Conservation (phyloP, 2,113 vertebrate genomes). For the Formicarius rufipectus region DNA sequence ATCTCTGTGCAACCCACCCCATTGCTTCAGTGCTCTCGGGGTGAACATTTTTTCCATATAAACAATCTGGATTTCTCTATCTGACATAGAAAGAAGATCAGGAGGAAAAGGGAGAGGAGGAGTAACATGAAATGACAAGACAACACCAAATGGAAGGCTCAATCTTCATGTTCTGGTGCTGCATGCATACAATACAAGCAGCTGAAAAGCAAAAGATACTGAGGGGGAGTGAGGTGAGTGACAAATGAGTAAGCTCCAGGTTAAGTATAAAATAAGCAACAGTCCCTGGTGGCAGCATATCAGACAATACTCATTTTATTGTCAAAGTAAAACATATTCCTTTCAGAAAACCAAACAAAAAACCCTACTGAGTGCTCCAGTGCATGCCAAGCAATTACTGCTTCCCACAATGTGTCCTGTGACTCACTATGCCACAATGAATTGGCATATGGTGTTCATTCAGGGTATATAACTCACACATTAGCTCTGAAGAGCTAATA, state of each 20-base stretch:
- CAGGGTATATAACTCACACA: constrained; percentile 29
- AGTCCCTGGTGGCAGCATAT: neutral
- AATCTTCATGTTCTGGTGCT: neutral
- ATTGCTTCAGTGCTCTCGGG: neutral
- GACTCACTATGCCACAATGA: constrained; percentile 39
- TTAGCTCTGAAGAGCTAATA: constrained; percentile 1
- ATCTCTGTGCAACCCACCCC: neutral
- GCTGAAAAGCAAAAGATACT: neutral
- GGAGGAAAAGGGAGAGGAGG: neutral
- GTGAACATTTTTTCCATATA: neutral
- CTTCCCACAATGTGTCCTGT: neutral
- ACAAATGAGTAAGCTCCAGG: neutral
- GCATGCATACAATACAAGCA: neutral
- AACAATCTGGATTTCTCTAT: neutral
- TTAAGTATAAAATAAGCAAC: constrained; percentile 19
- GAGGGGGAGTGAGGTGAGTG: neutral
- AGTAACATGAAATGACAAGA: neutral
- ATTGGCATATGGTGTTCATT: constrained; percentile 33
- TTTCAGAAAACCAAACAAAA: constrained; percentile 33
- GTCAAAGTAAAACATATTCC: constrained; percentile 13
- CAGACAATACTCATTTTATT: neutral
- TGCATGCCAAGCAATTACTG: constrained; percentile 27
- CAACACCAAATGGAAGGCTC: neutral
- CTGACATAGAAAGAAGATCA: neutral
- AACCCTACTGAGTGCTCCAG: neutral